Percentiles rank a stretch among this genome's conserved stretches.
Conservation (phyloP, 2,888 invertebrate genomes). For the Andrena bicolor region DNA sequence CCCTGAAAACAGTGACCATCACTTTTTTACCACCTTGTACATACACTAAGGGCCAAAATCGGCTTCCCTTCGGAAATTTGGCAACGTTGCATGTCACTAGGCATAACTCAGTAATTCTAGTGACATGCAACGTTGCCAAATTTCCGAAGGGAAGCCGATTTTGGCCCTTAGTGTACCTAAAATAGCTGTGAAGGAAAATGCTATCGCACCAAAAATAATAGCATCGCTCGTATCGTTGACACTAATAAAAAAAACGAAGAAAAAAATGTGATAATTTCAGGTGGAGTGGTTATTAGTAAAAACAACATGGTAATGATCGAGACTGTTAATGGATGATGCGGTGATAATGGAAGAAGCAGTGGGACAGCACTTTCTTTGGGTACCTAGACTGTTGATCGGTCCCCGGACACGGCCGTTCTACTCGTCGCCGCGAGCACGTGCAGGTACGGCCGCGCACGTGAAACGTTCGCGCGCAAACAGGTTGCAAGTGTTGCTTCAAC, state of each 20-base stretch:
- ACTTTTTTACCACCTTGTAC: no score
- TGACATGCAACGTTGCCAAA: no score
- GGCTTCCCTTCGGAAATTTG: no score
- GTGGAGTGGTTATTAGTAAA: neutral
- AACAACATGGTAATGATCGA: neutral
- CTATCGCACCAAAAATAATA: neutral
- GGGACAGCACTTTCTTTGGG: neutral
- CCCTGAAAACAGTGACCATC: no score
- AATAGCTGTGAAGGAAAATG: neutral
- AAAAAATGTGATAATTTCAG: neutral
- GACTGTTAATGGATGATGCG: neutral
- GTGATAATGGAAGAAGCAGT: neutral
- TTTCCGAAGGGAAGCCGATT: no score
- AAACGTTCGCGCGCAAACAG: slow-evolving; percentile 23
- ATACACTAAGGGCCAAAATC: no score
- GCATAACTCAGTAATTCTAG: no score
- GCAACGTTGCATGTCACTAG: no score
- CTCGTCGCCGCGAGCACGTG: neutral
- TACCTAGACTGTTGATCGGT: neutral
- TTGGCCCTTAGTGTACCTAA: no score
- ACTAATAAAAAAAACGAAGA: neutral
- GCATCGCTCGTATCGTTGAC: neutral
- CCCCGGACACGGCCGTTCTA: neutral
- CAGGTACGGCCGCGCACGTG: slow-evolving; percentile 24
- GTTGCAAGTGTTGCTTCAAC: slow-evolving; percentile 60